Conservation (phyloP, 2,797 vertebrate species). For the Salmo trutta region DNA sequence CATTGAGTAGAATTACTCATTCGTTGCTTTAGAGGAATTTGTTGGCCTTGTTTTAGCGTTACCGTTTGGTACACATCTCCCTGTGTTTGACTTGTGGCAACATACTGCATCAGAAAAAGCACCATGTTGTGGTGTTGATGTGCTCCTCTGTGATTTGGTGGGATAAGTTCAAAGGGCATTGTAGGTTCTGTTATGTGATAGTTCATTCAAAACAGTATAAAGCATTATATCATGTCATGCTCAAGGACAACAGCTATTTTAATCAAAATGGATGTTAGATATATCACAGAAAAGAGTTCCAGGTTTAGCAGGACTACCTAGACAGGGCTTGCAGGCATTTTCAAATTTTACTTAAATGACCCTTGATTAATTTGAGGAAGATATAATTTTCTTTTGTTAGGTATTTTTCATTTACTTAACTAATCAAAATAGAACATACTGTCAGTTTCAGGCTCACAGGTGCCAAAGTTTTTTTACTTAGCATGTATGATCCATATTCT, state of each 20-base stretch:
- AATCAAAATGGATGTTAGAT: background rate
- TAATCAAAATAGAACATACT: background rate
- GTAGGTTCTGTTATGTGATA: conserved; percentile 38
- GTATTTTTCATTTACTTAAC: too few relatives aligned
- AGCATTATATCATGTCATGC: conserved; percentile 10
- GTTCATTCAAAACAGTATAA: conserved; percentile 52
- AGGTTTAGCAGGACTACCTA: background rate
- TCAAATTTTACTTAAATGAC: background rate
- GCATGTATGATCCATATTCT: background rate
- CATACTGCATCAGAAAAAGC: conserved; percentile 26
- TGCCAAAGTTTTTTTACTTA: too few relatives aligned
- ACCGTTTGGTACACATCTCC: conserved; percentile 20
- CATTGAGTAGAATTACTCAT: background rate
- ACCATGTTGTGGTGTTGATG: conserved; percentile 20
- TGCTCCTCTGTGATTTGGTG: conserved; percentile 41
- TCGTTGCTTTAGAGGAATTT: conserved; percentile 34
- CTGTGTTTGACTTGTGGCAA: conserved; percentile 25
- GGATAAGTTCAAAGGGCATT: conserved; percentile 48
- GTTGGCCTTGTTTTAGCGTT: conserved; percentile 23
- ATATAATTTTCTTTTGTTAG: background rate
- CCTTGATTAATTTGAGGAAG: background rate
- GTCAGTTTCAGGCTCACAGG: background rate
- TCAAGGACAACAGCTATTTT: background rate
- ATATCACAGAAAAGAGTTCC: background rate
- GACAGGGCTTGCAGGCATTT: background rate